Evolutionary conservation across 2,113 vertebrate species (phyloP).

Genomic region (Stomatorhinus ivindoensis): DNA sequence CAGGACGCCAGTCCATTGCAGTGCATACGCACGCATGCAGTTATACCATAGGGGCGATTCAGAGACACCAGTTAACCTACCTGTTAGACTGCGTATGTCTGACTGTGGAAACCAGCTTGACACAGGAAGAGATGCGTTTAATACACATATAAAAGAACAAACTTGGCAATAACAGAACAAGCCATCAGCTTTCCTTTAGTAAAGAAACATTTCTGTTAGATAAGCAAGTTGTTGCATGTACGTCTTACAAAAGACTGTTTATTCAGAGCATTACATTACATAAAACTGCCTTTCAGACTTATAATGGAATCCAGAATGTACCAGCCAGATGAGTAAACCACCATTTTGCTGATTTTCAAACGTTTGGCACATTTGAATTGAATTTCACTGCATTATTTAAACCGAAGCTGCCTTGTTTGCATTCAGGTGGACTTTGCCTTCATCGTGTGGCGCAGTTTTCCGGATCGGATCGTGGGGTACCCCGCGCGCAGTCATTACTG

Average conservation of each 20-base stretch:
- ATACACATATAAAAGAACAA: background rate
- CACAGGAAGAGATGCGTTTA: background rate
- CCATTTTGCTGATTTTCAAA: background rate
- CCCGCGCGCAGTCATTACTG: slow-evolving; percentile 71
- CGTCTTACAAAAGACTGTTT: background rate
- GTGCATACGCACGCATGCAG: background rate
- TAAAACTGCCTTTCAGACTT: background rate
- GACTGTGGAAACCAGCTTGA: background rate
- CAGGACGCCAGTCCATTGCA: background rate
- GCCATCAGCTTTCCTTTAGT: background rate
- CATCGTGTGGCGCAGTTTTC: slow-evolving; percentile 66
- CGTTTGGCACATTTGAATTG: background rate
- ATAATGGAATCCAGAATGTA: background rate
- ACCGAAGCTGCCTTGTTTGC: background rate
- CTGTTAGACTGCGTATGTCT: background rate
- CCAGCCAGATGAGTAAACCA: background rate
- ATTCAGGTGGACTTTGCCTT: slow-evolving; percentile 68
- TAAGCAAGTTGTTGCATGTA: background rate
- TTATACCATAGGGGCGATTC: background rate
- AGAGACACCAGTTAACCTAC: background rate
- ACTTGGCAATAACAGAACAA: background rate
- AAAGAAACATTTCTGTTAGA: background rate
- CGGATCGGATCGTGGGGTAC: slow-evolving; percentile 66
- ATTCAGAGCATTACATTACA: background rate
- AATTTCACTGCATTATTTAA: background rate